Conservation (phyloP, 2,888 invertebrate species). For the Amphipyra berbera region DNA sequence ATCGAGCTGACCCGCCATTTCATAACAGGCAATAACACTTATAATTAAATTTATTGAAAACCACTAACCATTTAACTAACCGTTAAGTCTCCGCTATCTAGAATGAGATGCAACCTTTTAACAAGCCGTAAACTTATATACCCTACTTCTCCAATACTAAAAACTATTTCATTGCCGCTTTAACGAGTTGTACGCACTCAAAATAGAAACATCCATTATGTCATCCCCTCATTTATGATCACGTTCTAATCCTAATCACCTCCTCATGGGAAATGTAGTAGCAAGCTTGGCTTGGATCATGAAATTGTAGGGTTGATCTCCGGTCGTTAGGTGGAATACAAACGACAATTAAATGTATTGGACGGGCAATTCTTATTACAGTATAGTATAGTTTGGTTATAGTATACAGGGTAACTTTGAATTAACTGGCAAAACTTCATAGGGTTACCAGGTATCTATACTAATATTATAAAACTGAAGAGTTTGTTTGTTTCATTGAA, state of each 20-base stretch:
- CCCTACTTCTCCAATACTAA: neutral
- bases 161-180: neutral
- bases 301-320: too few relatives aligned
- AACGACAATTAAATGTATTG: too few relatives aligned
- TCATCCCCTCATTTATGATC: neutral
- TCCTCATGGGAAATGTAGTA: too few relatives aligned
- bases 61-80: conserved; percentile 3
- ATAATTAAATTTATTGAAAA: conserved; percentile 1
- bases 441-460: too few relatives aligned
- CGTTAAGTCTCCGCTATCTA: neutral
- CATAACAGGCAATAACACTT: neutral
- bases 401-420: too few relatives aligned
- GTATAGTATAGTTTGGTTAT: too few relatives aligned
- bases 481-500: too few relatives aligned
- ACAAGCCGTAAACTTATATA: conserved; percentile 1
- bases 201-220: neutral
- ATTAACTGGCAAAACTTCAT: too few relatives aligned
- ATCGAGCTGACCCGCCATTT: neutral
- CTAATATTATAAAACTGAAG: too few relatives aligned
- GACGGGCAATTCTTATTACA: too few relatives aligned
- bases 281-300: too few relatives aligned
- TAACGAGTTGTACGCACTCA: neutral
- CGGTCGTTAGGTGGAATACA: too few relatives aligned
- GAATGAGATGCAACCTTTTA: neutral
- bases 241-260: neutral